These are phyloP conservation scores for Rynchops niger DNA, from an alignment of 2,113 vertebrate species.

Conservation along the genomic window DNA sequence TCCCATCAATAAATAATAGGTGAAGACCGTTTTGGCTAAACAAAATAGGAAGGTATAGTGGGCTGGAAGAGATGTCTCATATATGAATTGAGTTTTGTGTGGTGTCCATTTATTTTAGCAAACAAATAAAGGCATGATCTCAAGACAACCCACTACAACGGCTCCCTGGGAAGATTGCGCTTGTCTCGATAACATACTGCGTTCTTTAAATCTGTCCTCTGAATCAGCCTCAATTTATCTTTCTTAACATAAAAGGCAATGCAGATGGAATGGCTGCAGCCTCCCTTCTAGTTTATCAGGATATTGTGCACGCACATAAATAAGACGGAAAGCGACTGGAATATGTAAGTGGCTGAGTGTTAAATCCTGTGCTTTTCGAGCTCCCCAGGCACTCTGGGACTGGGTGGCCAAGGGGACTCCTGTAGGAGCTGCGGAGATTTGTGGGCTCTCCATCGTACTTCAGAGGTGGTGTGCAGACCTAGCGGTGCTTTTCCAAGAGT, in stretches of 20 bases:
- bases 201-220: conserved; percentile 57
- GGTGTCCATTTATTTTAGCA: conserved; percentile 43
- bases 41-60: neutral
- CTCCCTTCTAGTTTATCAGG: conserved; percentile 3
- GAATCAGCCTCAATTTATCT: conserved; percentile 44
- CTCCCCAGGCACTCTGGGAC: neutral
- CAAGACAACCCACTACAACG: neutral
- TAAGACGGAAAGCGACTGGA: neutral
- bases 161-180: conserved; percentile 54
- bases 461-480: neutral
- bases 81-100: neutral
- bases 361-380: neutral
- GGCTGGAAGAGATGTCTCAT: neutral
- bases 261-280: conserved; percentile 7
- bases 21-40: neutral
- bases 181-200: conserved; percentile 55
- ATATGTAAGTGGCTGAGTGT: neutral
- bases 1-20: neutral
- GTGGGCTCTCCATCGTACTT: neutral
- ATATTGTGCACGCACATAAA: neutral
- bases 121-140: conserved; percentile 36
- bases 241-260: conserved; percentile 9
- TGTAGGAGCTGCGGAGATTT: neutral
- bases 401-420: neutral
- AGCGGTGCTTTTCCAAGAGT: neutral